phyloP scores from a whole-genome alignment of 2,888 invertebrate species.

The Prosopocoilus inquinatus region DNA sequence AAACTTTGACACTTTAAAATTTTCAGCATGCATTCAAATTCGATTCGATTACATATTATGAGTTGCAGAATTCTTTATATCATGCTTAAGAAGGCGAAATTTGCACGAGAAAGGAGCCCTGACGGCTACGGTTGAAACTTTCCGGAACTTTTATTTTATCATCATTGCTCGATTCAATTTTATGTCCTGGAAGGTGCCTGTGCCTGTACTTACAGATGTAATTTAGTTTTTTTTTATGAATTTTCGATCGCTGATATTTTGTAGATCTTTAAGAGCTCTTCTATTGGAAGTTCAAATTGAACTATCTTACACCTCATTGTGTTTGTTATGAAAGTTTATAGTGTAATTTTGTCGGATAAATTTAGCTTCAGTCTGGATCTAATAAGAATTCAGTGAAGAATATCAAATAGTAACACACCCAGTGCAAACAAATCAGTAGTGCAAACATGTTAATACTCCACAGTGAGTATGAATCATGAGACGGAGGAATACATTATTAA shows the following conservation, averaged over 20 bases:
- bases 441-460: constrained; percentile 39
- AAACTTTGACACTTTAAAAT: constrained; percentile 35
- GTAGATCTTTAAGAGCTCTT: too few species aligned
- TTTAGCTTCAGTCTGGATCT: constrained; percentile 5
- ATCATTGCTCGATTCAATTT: constrained; percentile 18
- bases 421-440: constrained; percentile 40
- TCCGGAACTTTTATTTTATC: constrained; percentile 28
- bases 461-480: constrained; percentile 39
- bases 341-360: neutral
- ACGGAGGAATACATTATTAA: constrained; percentile 40
- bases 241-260: too few species aligned
- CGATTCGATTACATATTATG: constrained; percentile 21
- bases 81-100: neutral
- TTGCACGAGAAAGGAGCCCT: constrained; percentile 1
- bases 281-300: too few species aligned
- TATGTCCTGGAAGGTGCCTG: neutral
- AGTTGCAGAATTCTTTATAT: constrained; percentile 3
- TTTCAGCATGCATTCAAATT: constrained; percentile 22
- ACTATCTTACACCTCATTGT: too few species aligned
- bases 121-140: constrained; percentile 4
- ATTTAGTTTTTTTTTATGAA: too few species aligned
- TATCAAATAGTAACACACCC: constrained; percentile 27
- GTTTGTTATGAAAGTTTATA: constrained; percentile 2
- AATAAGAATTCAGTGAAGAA: constrained; percentile 17
- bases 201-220: too few species aligned